phyloP scores from a whole-genome alignment of 2,797 vertebrate genomes.

The Hephaestus fuliginosus region DNA sequence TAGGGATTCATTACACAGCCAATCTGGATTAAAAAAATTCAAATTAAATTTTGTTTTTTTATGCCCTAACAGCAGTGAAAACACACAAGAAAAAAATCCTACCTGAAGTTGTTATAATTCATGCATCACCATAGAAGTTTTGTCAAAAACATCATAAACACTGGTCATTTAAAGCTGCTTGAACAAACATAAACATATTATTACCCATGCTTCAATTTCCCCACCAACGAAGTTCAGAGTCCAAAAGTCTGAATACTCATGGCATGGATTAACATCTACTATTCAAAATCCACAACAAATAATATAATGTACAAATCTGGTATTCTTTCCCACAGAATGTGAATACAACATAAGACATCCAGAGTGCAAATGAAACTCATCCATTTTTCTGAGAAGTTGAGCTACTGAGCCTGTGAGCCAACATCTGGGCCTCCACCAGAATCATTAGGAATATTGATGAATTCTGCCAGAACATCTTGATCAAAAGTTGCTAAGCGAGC shows the following conservation, averaged over 20 bases:
- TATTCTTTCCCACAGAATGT: background rate
- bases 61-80: too few species aligned
- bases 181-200: background rate
- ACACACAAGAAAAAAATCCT: too few species aligned
- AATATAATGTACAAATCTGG: background rate
- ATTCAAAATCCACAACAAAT: constrained; percentile 1
- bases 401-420: constrained; percentile 10
- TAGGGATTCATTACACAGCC: too few species aligned
- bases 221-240: background rate
- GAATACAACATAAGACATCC: background rate
- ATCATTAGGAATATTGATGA: constrained; percentile 57
- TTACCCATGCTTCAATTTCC: background rate
- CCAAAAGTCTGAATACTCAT: background rate
- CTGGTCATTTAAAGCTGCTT: background rate
- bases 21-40: too few species aligned
- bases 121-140: background rate
- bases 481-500: constrained; percentile 62
- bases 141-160: background rate
- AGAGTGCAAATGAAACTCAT: constrained; percentile 33
- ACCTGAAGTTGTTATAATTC: too few species aligned
- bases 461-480: constrained; percentile 60
- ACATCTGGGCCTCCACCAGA: constrained; percentile 55
- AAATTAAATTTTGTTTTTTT: too few species aligned
- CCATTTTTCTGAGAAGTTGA: constrained; percentile 18
- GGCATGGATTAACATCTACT: background rate